Base-by-base conservation (phyloP, 2,888 invertebrate species). In the Aplocera efformata region DNA sequence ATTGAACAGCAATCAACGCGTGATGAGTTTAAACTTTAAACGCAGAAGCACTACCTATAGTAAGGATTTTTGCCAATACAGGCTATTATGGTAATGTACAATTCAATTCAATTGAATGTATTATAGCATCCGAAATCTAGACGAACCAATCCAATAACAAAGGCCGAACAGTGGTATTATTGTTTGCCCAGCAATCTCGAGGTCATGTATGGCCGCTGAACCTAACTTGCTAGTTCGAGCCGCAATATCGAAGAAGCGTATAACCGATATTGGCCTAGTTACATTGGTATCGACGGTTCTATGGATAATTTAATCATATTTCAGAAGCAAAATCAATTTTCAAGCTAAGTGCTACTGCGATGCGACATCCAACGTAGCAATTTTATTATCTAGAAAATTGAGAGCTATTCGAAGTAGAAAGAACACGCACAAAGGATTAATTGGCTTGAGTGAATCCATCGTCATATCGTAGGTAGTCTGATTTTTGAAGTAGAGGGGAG, bases 371-470 rank as follows among this genome's bases (percentile, higher is more conserved):
- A 13, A 30, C 28, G 38, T 39, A 23, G 20, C 6, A 39, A 39
- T 41, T 29, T 30, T 20, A 32, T 48, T 32, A 35, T 25, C 5
- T 10, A 11, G 37, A 40, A 47, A 49, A 31, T 30, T 24, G 32
- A 43, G 24, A 41, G 44, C 36, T 43, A 27, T 32, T 45, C 43
- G 49, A 48, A 50, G 35, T 50, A 37, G 27, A 55, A 56, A 52
- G 47, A 50, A 60, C 51, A 50, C 42, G 56, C 48, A 42, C 50
- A 44, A 50, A 31, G 47, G 48, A 52, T 58, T 69, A 67, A 73
- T 72, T 65, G 53, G 57, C 60, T 72, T 65, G 53, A 58, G 60
- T 56, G 51, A 65, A 61, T 60, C 54, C 51, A 56, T 47, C 39
- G 58, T 49, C 56, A 68, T 68, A 58, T 67, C 56, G 13, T 17